These are phyloP conservation scores for Camponotus pennsylvanicus DNA, from an alignment of 1,140 invertebrate genomes.

Conservation along the genomic window DNA sequence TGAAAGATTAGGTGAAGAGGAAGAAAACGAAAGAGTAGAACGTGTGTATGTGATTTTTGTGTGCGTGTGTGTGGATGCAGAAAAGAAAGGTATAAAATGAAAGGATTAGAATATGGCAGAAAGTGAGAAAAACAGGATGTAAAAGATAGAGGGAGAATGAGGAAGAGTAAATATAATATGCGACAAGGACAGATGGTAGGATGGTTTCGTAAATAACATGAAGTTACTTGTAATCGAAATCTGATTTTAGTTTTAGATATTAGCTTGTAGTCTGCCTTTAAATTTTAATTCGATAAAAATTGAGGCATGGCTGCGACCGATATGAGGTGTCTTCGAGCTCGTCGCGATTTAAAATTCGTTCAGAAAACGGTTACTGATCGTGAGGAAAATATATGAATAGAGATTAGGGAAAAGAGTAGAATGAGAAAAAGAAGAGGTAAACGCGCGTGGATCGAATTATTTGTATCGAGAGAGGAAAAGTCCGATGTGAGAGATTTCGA, in stretches of 20 bases:
- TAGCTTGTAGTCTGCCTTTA: slow-evolving; percentile 42
- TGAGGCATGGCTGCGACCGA: slow-evolving; percentile 32
- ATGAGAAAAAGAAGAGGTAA: neutral
- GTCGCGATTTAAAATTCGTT: slow-evolving; percentile 42
- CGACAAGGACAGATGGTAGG: slow-evolving; percentile 5
- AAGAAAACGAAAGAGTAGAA: slow-evolving; percentile 19
- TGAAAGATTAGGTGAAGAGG: slow-evolving; percentile 19
- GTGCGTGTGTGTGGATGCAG: neutral
- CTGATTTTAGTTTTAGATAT: slow-evolving; percentile 46
- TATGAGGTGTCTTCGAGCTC: slow-evolving; percentile 31
- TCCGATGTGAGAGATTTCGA: neutral
- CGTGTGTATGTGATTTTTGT: neutral
- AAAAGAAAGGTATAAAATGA: slow-evolving; percentile 30
- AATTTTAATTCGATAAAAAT: slow-evolving; percentile 51
- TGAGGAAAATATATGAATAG: slow-evolving; percentile 2
- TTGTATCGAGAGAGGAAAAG: slow-evolving; percentile 39
- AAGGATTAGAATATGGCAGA: neutral
- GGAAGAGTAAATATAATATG: slow-evolving; percentile 20
- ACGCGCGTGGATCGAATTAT: neutral
- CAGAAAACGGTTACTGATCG: slow-evolving; percentile 25
- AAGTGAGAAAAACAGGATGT: neutral
- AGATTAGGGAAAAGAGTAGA: neutral
- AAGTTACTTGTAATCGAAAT: slow-evolving; percentile 53
- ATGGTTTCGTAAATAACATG: slow-evolving; percentile 41
- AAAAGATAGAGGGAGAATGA: slow-evolving; percentile 9